Evolutionary conservation across 2,797 vertebrate species (phyloP), one percentile per base, ranked within the genome.

Genomic region (Helicolenus hilgendorfi): DNA sequence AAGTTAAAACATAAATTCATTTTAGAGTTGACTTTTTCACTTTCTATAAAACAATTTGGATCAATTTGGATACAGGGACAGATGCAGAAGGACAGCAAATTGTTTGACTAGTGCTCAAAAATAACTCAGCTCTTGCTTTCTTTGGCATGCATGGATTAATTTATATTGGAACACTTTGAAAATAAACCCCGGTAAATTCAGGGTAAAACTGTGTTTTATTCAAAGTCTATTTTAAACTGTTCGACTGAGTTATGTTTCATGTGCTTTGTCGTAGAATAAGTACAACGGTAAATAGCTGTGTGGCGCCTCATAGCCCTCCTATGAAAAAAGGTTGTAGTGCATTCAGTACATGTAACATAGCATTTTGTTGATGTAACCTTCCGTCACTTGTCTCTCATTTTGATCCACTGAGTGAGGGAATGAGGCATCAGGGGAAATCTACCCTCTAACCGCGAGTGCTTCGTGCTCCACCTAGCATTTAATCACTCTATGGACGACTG

Each of bases 381-480:
- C 84, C 77, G 76, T 92, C 87, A 86, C 74, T 73, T 91, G 84
- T 84, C 82, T 79, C 62, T 79, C 72, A 80, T 64, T 85, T 85
- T 85, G 88, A 92, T 89, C 69, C 72, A 88, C 24, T 74, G 78
- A 79, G 68, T 77, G 60, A 82, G 74, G 35, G 65, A 56, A 88
- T 65, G 80, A 72, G 68, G 86, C 67, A 88, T 70, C 89, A 79
- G 83, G 92, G 90, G 90, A 92, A 92, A 94, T 92, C 91, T 94
- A 67, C 79, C 77, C 81, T 73, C 76, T 67, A 79, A 88, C 90
- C 89, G 89, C 83, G 88, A 86, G 81, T 78, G 75, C 81, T 91
- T 90, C 71, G 64, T 87, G 92, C 88, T 91, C 72, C 86, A 87
- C 84, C 88, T 84, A 88, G 85, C 92, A 93, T 95, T 95, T 92